These are phyloP conservation scores for Menidia menidia DNA, from an alignment of 2,797 vertebrate genomes.

Conservation along the genomic window DNA sequence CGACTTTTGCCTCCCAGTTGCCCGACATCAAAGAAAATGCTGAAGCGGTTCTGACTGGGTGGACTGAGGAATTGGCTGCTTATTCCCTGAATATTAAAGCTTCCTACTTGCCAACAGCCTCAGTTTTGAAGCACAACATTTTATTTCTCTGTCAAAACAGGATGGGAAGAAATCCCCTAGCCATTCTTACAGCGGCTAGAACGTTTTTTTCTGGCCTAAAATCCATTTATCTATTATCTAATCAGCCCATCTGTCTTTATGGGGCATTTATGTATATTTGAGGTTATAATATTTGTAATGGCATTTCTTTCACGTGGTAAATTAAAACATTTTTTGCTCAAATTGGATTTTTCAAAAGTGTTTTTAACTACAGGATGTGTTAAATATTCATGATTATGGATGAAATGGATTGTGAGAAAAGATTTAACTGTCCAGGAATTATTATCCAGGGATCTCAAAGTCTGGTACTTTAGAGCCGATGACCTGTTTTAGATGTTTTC, in stretches of 20 bases:
- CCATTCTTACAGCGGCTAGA: neutral
- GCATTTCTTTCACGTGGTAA: neutral
- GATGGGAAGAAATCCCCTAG: neutral
- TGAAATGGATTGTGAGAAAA: too few relatives aligned
- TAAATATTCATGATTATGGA: too few relatives aligned
- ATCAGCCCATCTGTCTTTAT: neutral
- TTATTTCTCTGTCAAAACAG: neutral
- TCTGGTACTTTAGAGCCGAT: too few relatives aligned
- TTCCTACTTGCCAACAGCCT: neutral
- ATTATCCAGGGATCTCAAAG: too few relatives aligned
- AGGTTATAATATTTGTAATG: neutral
- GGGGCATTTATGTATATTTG: neutral
- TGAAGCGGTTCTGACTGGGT: neutral
- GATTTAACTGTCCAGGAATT: too few relatives aligned
- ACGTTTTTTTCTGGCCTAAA: neutral
- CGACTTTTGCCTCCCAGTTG: conserved; percentile 19
- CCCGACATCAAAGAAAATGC: conserved; percentile 3
- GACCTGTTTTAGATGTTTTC: too few relatives aligned
- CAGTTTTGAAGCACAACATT: neutral
- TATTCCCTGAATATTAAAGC: conserved; percentile 6
- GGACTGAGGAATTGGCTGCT: neutral
- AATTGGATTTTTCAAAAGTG: too few relatives aligned
- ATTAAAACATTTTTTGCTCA: neutral
- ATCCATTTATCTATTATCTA: neutral
- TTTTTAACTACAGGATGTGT: too few relatives aligned